Conservation (phyloP, 2,888 invertebrate species). For the Linnaemya vulpina region DNA sequence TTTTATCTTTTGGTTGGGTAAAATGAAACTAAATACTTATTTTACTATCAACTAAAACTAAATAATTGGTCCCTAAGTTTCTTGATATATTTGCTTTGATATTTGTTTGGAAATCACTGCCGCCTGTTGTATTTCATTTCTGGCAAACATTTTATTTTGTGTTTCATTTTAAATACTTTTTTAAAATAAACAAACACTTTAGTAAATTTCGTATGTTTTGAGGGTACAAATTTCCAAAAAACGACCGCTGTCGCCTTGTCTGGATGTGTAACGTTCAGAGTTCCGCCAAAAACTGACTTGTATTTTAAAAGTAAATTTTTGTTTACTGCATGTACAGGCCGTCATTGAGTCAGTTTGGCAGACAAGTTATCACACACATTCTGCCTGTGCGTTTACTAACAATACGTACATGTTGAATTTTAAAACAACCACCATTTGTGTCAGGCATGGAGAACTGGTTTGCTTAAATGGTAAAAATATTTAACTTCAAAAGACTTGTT, state of each 20-base stretch:
- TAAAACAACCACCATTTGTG: conserved; percentile 66
- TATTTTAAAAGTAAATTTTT: conserved; percentile 76
- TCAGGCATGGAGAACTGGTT: neutral
- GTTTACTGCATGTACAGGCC: conserved; percentile 73
- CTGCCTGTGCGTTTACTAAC: conserved; percentile 56
- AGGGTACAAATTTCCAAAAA: conserved; percentile 36
- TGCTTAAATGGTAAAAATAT: neutral
- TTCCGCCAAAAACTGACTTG: conserved; percentile 82
- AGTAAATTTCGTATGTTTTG: conserved; percentile 44
- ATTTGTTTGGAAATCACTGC: conserved; percentile 41
- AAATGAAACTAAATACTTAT: neutral
- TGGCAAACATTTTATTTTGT: conserved; percentile 1
- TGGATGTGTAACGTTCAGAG: conserved; percentile 75
- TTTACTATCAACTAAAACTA: conserved; percentile 7
- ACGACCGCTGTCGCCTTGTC: conserved; percentile 29
- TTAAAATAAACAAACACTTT: conserved; percentile 15
- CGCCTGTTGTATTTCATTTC: conserved; percentile 27
- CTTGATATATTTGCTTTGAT: conserved; percentile 19
- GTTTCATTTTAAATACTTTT: conserved; percentile 31
- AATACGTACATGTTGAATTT: conserved; percentile 11
- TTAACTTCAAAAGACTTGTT: no score
- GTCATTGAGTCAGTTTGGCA: conserved; percentile 3
- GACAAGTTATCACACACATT: conserved; percentile 47
- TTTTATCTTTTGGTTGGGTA: neutral
- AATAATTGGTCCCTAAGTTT: conserved; percentile 63